Base-by-base conservation (phyloP, 2,113 vertebrate species). In the Meriones unguiculatus region DNA sequence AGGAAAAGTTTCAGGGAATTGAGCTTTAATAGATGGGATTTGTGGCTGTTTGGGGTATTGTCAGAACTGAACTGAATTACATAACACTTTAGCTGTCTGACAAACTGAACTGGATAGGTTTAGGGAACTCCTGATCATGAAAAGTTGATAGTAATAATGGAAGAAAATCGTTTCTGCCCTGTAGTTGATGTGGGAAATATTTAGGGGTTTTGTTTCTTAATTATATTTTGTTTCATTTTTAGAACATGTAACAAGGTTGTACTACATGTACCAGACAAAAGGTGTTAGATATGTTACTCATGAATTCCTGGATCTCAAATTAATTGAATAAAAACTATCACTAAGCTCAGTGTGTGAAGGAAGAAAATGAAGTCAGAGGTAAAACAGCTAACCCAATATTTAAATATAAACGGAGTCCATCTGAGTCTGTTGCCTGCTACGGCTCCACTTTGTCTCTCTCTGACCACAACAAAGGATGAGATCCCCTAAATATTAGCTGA, bases 331-430 rank as follows among this genome's bases (percentile, higher is more conserved):
- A 9, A 41, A 80, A 64, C 6, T 17, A 78, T 38, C 41, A 75
- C 13, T 75, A 67, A 22, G 14, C 8, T 75, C 65, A 93, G 18
- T 90, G 72, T 59, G 59, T 8, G 5, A 62, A 78, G 73, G 50
- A 92, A 93, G 46, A 93, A 89, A 95, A 82, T 69, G 35, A 75
- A 95, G 57, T 70, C 52, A 90, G 78, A 54, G 87, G 12, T 87
- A 28, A n/a, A 81, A 15, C 8, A 59, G 32, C 7, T 73, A 69
- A 59, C 20, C 38, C n/a, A 73, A 20, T 1, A 75, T 81, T 87
- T 92, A 73, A 52, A 85, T 35, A 46, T 2, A 75, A 38, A 69
- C 3, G 57, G n/a, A 86, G 13, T 81, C 65, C 7, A 62, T 17
- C 8, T 93, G 50, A 9, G 14, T 69, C 52, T 69, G 14, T 17